Evolutionary conservation across 2,797 vertebrate species (phyloP).

Genomic region (Centroberyx gerrardi): DNA sequence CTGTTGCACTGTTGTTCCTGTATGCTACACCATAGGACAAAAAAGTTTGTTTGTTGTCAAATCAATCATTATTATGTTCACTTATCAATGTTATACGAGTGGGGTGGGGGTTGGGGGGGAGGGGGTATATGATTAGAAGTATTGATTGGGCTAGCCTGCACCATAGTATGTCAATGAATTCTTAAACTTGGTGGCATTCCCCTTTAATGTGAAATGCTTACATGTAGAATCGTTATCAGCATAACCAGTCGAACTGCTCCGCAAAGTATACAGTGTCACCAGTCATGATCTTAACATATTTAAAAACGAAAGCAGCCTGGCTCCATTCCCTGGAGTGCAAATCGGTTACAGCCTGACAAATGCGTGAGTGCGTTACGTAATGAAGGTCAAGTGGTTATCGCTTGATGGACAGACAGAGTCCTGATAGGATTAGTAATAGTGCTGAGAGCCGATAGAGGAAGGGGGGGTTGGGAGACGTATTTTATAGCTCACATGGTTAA

Average conservation of each 20-base stretch:
- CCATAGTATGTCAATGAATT: too few relatives aligned
- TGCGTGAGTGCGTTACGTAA: conserved; percentile 66
- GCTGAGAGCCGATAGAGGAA: conserved; percentile 39
- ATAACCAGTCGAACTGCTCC: conserved; percentile 13
- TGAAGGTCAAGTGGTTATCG: conserved; percentile 69
- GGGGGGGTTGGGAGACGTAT: conserved; percentile 50
- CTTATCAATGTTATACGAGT: too few relatives aligned
- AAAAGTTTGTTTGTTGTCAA: too few relatives aligned
- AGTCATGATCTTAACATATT: not conserved
- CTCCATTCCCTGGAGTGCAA: not conserved
- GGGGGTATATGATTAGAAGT: too few relatives aligned
- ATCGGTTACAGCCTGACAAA: conserved; percentile 16
- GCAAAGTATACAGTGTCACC: not conserved
- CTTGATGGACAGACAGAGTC: conserved; percentile 69
- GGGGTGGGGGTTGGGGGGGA: too few relatives aligned
- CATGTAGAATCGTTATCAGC: not conserved
- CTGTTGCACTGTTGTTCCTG: too few relatives aligned
- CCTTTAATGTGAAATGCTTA: not conserved
- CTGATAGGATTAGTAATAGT: conserved; percentile 78
- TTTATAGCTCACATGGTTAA: conserved; percentile 44
- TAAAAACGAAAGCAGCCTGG: not conserved
- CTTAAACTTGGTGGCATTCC: not conserved
- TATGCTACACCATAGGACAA: too few relatives aligned
- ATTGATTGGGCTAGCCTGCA: too few relatives aligned
- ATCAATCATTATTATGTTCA: too few relatives aligned